Evolutionary conservation across 2,888 invertebrate genomes (phyloP).

Genomic region (Chrysolina oricalcia): DNA sequence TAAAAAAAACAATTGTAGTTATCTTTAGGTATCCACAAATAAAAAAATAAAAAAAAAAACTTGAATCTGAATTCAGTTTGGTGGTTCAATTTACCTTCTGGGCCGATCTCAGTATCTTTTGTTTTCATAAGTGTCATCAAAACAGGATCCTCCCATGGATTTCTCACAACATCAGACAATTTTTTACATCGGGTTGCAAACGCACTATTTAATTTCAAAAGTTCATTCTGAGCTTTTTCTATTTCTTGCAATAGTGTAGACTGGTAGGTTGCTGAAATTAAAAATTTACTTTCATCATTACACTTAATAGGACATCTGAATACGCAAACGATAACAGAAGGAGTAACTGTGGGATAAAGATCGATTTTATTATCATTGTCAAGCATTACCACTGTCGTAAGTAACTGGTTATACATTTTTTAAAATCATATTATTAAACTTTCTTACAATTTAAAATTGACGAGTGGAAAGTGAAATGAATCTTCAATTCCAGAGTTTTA

Average conservation of each 20-base stretch:
- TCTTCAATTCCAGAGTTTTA: too few relatives aligned
- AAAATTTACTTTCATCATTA: neutral
- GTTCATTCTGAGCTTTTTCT: constrained; percentile 64
- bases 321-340: too few relatives aligned
- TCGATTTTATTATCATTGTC: too few relatives aligned
- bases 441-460: too few relatives aligned
- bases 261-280: constrained; percentile 46
- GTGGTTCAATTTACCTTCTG: constrained; percentile 61
- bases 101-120: constrained; percentile 64
- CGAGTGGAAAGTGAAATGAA: too few relatives aligned
- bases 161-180: constrained; percentile 67
- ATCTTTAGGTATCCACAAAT: too few relatives aligned
- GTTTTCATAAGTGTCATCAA: constrained; percentile 65
- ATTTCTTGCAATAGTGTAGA: constrained; percentile 60
- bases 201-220: constrained; percentile 64
- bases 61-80: neutral
- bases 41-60: too few relatives aligned
- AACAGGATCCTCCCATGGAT: constrained; percentile 68
- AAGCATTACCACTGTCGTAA: too few relatives aligned
- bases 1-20: constrained; percentile 56
- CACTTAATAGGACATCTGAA: too few relatives aligned
- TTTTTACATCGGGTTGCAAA: constrained; percentile 67
- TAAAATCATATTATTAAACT: too few relatives aligned
- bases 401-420: too few relatives aligned
- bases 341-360: too few relatives aligned